Conservation (phyloP, 2,113 vertebrate species). For the Orientallactaga bullata region DNA sequence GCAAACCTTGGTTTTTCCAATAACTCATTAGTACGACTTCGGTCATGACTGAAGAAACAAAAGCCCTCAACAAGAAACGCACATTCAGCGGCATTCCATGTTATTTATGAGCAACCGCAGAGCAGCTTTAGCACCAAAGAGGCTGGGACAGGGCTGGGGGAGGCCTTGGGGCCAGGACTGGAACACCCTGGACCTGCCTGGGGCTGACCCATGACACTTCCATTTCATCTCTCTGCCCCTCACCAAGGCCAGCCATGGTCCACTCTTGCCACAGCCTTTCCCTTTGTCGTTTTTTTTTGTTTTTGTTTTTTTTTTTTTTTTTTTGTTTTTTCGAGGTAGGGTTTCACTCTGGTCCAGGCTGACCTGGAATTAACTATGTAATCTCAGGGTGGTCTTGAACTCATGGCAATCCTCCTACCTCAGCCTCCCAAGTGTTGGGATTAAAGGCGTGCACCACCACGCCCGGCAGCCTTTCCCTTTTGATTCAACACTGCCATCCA, state of each 20-base stretch:
- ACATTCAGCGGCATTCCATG: not conserved
- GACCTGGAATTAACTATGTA: too few species aligned
- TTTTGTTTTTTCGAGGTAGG: too few species aligned
- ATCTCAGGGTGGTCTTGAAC: too few species aligned
- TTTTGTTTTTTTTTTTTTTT: too few species aligned
- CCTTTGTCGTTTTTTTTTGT: not conserved
- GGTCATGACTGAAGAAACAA: conserved; percentile 71
- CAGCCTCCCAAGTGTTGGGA: too few species aligned
- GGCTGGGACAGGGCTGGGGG: not conserved
- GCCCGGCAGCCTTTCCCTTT: not conserved
- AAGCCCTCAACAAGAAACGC: conserved; percentile 59
- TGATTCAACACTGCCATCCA: not conserved
- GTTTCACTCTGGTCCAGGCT: too few species aligned
- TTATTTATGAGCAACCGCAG: conserved; percentile 66
- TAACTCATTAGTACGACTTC: conserved; percentile 76
- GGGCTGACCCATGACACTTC: not conserved
- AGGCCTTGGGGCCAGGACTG: not conserved
- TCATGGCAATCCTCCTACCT: too few species aligned
- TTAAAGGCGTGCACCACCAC: too few species aligned
- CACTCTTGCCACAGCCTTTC: not conserved
- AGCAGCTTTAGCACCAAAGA: not conserved
- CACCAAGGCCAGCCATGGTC: not conserved
- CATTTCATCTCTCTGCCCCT: not conserved
- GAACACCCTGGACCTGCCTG: not conserved
- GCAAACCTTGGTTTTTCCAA: conserved; percentile 70